A percentile compares a stretch with the other conserved stretches of the same genome.
phyloP scores from a whole-genome alignment of 23 tunicate genomes.

The Styela plicata region DNA sequence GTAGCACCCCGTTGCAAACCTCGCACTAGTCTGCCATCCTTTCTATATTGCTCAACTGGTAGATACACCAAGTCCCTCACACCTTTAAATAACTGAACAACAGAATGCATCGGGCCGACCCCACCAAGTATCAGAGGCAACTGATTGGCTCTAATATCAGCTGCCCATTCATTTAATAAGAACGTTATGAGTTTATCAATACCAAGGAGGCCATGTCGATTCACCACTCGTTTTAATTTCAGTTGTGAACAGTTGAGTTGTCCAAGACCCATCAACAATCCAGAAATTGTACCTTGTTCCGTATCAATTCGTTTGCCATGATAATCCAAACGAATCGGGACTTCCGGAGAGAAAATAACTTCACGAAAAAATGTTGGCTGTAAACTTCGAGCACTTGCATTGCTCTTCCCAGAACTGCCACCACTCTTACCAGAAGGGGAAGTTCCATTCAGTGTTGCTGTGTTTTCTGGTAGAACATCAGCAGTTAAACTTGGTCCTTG shows the following conservation, averaged over 20 bases:
- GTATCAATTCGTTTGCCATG: slow-evolving; percentile 79
- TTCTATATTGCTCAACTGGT: slow-evolving; percentile 87
- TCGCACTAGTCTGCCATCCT: slow-evolving; percentile 89
- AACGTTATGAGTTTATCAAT: slow-evolving; percentile 54
- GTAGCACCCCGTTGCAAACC: slow-evolving; percentile 88
- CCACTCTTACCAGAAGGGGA: slow-evolving; percentile 4
- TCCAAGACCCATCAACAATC: slow-evolving; percentile 86
- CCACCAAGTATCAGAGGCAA: slow-evolving; percentile 91
- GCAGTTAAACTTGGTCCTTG: background rate
- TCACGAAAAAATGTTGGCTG: slow-evolving; percentile 59
- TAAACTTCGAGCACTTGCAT: no score
- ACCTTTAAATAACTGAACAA: slow-evolving; percentile 80
- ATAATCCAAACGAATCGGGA: slow-evolving; percentile 89
- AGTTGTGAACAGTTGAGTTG: slow-evolving; percentile 83
- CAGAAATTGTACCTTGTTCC: slow-evolving; percentile 85
- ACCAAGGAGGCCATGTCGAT: slow-evolving; percentile 79
- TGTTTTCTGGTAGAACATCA: background rate
- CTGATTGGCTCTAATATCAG: slow-evolving; percentile 84
- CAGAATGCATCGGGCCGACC: slow-evolving; percentile 93
- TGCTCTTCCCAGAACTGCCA: background rate
- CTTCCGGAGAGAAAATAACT: slow-evolving; percentile 79
- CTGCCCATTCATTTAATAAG: slow-evolving; percentile 78
- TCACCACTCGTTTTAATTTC: slow-evolving; percentile 45
- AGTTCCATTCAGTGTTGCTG: background rate
- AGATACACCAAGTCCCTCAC: slow-evolving; percentile 75